Evolutionary conservation across 2,113 vertebrate species (phyloP).

Genomic region (Aspiorhynchus laticeps): DNA sequence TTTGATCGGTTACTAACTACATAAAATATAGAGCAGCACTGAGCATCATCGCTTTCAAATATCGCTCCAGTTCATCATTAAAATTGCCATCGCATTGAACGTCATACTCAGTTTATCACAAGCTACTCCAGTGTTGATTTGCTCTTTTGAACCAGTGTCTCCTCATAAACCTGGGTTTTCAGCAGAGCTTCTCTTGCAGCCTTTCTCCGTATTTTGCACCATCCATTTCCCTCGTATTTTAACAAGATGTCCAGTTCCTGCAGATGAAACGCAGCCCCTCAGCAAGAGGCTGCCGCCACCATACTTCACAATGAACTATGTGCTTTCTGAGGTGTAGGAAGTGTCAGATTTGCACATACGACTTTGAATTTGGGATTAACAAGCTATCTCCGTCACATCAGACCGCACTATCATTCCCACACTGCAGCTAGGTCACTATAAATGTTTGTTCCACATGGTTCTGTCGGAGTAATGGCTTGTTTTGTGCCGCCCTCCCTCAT

Average conservation of each 20-base stretch:
- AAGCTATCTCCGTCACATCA: constrained; percentile 13
- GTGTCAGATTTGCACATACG: constrained; percentile 1
- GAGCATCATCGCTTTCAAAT: neutral
- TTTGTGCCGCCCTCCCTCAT: neutral
- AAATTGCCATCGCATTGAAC: neutral
- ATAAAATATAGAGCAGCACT: neutral
- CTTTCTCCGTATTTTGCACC: neutral
- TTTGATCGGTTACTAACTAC: neutral
- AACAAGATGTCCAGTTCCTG: neutral
- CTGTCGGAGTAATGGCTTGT: neutral
- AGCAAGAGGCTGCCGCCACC: neutral
- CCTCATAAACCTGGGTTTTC: neutral
- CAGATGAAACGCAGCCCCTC: constrained; percentile 3
- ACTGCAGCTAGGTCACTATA: neutral
- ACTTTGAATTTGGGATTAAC: constrained; percentile 18
- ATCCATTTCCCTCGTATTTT: constrained; percentile 2
- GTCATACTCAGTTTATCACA: neutral
- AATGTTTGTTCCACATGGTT: constrained; percentile 10
- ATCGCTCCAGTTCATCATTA: neutral
- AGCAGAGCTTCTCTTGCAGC: neutral
- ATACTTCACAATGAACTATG: neutral
- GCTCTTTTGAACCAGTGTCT: neutral
- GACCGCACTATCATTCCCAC: neutral
- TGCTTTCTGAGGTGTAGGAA: neutral
- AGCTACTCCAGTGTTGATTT: neutral